A percentile compares a stretch with the other conserved stretches of the same genome.
phyloP scores from a whole-genome alignment of 2,113 vertebrate genomes.

The Trematomus loennbergii region DNA sequence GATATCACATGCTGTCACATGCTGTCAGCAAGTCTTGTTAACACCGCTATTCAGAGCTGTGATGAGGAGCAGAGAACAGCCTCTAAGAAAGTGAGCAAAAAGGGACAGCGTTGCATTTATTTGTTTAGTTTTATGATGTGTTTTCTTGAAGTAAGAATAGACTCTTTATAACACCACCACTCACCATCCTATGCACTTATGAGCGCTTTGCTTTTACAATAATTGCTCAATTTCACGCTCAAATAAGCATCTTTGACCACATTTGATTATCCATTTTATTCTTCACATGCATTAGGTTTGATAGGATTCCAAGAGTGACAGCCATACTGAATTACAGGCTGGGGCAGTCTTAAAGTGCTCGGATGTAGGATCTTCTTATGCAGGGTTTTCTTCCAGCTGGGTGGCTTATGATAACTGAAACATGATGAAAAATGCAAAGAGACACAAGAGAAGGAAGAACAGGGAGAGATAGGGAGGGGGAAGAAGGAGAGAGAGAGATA shows the following conservation, averaged over 20 bases:
- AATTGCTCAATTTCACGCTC: conserved; percentile 64
- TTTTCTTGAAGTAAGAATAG: conserved; percentile 42
- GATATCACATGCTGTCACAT: conserved; percentile 80
- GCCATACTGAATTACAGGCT: conserved; percentile 60
- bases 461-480: conserved; percentile 18
- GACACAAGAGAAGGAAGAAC: conserved; percentile 34
- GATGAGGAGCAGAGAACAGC: conserved; percentile 73
- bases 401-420: conserved; percentile 78
- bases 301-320: conserved; percentile 71
- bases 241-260: conserved; percentile 70
- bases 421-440: conserved; percentile 79
- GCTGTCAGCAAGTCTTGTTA: conserved; percentile 80
- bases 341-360: conserved; percentile 58
- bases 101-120: conserved; percentile 34
- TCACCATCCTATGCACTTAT: conserved; percentile 26
- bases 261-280: conserved; percentile 73
- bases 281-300: conserved; percentile 63
- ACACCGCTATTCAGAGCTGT: conserved; percentile 73
- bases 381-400: conserved; percentile 71
- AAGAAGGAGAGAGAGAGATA: conserved; percentile 2
- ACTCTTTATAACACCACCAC: conserved; percentile 46
- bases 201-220: conserved; percentile 56
- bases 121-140: conserved; percentile 41
- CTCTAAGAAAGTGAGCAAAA: conserved; percentile 62
- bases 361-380: conserved; percentile 68